These are phyloP conservation scores for Cricetomys ansorgei DNA, from an alignment of 2,113 vertebrate genomes.

Conservation along the genomic window DNA sequence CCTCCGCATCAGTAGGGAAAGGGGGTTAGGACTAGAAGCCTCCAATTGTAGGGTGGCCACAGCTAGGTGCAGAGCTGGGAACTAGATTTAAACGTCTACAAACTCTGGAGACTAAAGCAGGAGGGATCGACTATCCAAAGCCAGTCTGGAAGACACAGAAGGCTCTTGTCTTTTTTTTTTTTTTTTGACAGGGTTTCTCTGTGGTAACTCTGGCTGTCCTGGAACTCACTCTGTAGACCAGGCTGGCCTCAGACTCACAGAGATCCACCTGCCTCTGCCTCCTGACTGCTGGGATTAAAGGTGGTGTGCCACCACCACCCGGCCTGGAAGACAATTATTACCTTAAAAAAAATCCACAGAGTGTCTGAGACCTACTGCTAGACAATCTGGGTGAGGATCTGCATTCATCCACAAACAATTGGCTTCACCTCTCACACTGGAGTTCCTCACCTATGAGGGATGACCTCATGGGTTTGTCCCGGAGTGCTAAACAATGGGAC, in stretches of 20 bases:
- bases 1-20: neutral
- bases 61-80: neutral
- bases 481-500: neutral
- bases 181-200: too few species aligned
- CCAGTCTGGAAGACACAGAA: neutral
- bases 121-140: neutral
- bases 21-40: neutral
- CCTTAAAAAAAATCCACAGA: neutral
- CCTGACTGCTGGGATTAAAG: too few species aligned
- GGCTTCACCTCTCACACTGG: neutral
- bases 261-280: too few species aligned
- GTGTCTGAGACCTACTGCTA: neutral
- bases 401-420: neutral
- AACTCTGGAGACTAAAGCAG: too few species aligned
- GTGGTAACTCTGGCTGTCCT: too few species aligned
- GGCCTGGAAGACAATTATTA: too few species aligned
- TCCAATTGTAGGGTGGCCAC: neutral
- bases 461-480: neutral
- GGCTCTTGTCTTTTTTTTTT: too few species aligned
- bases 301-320: too few species aligned
- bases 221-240: too few species aligned
- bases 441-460: neutral
- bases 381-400: neutral
- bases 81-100: neutral
- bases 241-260: too few species aligned